Conservation (phyloP, 2,888 invertebrate species). For the Volucella zonaria region DNA sequence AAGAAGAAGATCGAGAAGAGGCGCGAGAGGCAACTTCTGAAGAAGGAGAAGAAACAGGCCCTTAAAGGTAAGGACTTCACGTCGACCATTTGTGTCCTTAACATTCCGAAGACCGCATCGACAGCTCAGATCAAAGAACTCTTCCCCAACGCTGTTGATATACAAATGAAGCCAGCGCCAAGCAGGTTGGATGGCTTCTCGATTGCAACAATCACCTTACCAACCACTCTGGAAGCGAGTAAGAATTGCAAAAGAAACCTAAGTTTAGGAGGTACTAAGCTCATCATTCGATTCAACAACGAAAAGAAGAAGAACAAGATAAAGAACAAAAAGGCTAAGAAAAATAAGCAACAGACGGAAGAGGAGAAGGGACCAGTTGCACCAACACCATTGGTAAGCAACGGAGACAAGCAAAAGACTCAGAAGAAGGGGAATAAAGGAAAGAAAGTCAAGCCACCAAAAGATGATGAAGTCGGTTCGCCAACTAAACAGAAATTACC, state of each 20-base stretch:
- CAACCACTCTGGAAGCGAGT: constrained; percentile 78
- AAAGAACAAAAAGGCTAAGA: not conserved
- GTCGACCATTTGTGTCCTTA: constrained; percentile 78
- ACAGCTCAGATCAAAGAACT: constrained; percentile 77
- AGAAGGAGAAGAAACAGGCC: constrained; percentile 76
- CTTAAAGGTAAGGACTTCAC: constrained; percentile 76
- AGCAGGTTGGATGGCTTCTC: constrained; percentile 75
- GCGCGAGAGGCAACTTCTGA: constrained; percentile 76
- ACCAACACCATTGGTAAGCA: not conserved
- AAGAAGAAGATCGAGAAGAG: constrained; percentile 77
- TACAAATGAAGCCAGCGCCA: constrained; percentile 77
- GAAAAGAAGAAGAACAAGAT: not conserved
- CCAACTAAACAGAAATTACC: constrained; percentile 8
- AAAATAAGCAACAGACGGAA: not conserved
- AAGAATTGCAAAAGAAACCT: constrained; percentile 76
- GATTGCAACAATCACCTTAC: constrained; percentile 78
- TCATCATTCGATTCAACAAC: constrained; percentile 77
- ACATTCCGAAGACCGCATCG: constrained; percentile 78
- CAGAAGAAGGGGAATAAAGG: not conserved
- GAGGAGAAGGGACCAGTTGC: not conserved
- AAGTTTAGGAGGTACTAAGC: constrained; percentile 75
- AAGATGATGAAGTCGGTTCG: not conserved
- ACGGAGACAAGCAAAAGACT: constrained; percentile 1
- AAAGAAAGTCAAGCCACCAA: not conserved
- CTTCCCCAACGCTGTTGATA: constrained; percentile 79